These are phyloP conservation scores for Pheucticus melanocephalus DNA, from an alignment of 2,113 vertebrate genomes.

Conservation along the genomic window DNA sequence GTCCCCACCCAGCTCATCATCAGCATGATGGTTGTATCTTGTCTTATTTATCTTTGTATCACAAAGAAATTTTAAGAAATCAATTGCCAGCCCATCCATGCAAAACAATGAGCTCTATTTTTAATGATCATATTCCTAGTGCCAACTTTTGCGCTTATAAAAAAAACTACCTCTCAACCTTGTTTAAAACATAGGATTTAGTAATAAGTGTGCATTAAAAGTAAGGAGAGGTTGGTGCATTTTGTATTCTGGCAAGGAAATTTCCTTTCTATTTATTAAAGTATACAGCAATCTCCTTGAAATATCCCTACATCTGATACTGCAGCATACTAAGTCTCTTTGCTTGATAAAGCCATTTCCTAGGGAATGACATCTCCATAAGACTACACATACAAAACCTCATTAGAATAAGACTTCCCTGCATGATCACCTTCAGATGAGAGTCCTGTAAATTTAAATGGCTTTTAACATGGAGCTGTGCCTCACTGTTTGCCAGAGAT, in stretches of 20 bases:
- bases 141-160: neutral
- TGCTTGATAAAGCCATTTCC: neutral
- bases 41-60: neutral
- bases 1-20: neutral
- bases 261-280: neutral
- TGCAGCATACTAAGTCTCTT: neutral
- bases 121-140: neutral
- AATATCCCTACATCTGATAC: neutral
- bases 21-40: neutral
- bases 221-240: neutral
- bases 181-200: neutral
- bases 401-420: constrained; percentile 7
- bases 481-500: neutral
- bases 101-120: neutral
- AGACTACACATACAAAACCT: neutral
- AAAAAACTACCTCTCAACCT: neutral
- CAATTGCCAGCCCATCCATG: neutral
- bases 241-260: neutral
- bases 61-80: neutral
- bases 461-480: neutral
- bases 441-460: neutral
- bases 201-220: neutral
- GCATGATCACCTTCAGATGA: constrained; percentile 4
- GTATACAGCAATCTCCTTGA: neutral
- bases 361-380: neutral